These are phyloP conservation scores for Euura saliciscinereae DNA, from an alignment of 1,140 invertebrate species.

Conservation along the genomic window DNA sequence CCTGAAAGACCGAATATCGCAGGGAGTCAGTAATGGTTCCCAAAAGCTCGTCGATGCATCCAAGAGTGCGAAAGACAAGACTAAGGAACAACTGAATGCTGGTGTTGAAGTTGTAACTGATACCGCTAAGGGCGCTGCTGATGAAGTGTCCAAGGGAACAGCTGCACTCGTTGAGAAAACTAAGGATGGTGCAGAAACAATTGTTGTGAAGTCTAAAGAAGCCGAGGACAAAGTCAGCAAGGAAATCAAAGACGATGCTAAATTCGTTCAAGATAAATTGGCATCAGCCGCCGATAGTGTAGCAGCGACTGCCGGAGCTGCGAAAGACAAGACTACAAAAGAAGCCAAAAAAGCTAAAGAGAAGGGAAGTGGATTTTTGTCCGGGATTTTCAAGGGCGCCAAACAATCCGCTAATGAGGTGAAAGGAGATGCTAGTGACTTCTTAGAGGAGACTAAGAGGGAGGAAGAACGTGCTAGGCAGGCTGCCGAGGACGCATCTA, in stretches of 20 bases:
- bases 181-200: slow-evolving; percentile 27
- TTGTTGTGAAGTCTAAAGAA: slow-evolving; percentile 18
- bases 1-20: slow-evolving; percentile 15
- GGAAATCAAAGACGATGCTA: slow-evolving; percentile 9
- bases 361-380: slow-evolving; percentile 10
- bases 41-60: not conserved
- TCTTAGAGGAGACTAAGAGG: slow-evolving; percentile 21
- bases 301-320: slow-evolving; percentile 20
- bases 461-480: not conserved
- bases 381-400: slow-evolving; percentile 13
- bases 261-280: slow-evolving; percentile 14
- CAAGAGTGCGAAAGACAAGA: not conserved
- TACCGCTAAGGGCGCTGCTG: not conserved
- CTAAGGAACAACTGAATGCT: not conserved
- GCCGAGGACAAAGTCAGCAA: not conserved
- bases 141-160: slow-evolving; percentile 9
- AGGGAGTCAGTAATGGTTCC: not conserved
- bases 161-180: slow-evolving; percentile 25
- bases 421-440: slow-evolving; percentile 14
- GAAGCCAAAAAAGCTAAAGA: slow-evolving; percentile 15
- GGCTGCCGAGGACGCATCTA: slow-evolving; percentile 12
- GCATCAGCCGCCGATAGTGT: not conserved
- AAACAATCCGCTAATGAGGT: slow-evolving; percentile 11
- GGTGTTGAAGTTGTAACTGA: not conserved
- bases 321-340: slow-evolving; percentile 14